These are phyloP conservation scores for Threskiornis aethiopicus DNA, from an alignment of 2,797 vertebrate genomes.

Conservation along the genomic window DNA sequence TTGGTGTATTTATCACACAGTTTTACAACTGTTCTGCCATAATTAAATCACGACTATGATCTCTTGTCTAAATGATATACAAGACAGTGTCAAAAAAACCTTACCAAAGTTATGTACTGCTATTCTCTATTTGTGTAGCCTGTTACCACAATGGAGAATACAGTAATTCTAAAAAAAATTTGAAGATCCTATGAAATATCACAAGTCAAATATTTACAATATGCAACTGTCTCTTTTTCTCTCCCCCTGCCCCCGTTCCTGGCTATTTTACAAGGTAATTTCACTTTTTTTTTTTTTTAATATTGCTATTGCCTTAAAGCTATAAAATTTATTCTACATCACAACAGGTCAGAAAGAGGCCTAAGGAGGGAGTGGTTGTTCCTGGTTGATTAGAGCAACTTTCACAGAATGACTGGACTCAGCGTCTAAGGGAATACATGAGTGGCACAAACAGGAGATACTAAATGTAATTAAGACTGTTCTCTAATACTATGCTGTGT, in stretches of 20 bases:
- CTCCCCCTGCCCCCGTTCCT: rapidly evolving
- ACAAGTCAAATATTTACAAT: neutral
- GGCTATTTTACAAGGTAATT: neutral
- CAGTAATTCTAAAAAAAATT: neutral
- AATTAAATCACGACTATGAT: neutral
- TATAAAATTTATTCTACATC: neutral
- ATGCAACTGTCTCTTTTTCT: neutral
- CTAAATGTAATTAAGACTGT: neutral
- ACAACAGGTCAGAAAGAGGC: neutral
- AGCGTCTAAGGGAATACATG: neutral
- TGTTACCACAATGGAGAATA: neutral
- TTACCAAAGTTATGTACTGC: neutral
- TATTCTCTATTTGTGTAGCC: neutral
- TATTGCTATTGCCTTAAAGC: neutral
- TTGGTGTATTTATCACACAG: neutral
- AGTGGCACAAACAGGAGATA: neutral
- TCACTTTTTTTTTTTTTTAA: rapidly evolving
- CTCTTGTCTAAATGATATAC: neutral
- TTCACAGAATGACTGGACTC: neutral
- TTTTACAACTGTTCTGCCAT: neutral
- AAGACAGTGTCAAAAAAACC: neutral
- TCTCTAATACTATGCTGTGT: neutral
- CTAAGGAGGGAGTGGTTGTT: neutral
- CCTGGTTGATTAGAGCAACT: neutral
- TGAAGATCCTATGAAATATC: neutral